Evolutionary conservation across 2,888 invertebrate genomes (phyloP).

Genomic region (Thera britannica): DNA sequence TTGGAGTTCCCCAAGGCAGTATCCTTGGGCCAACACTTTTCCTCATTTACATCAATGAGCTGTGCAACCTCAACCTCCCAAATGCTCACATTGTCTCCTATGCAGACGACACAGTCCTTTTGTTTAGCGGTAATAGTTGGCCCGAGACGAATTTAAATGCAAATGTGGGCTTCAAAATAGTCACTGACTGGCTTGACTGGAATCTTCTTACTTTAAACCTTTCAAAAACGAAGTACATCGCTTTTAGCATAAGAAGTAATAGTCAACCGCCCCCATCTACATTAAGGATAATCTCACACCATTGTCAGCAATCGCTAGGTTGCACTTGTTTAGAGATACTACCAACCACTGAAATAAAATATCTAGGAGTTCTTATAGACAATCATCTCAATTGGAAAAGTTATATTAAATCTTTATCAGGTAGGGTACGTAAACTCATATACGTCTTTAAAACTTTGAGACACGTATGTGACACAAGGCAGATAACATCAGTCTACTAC

Average conservation of each 20-base stretch:
- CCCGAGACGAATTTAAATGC: slow-evolving; percentile 10
- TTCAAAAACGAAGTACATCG: slow-evolving; percentile 22
- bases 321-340: slow-evolving; percentile 1
- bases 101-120: slow-evolving; percentile 27
- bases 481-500: background rate
- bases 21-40: slow-evolving; percentile 26
- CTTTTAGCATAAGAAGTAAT: slow-evolving; percentile 11
- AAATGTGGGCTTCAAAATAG: slow-evolving; percentile 10
- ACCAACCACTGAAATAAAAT: background rate
- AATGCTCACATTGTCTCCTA: slow-evolving; percentile 15
- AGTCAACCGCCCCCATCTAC: slow-evolving; percentile 14
- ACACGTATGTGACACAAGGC: background rate
- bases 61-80: slow-evolving; percentile 5
- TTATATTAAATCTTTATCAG: slow-evolving; percentile 2
- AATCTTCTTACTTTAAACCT: slow-evolving; percentile 23
- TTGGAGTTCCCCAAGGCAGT: slow-evolving; percentile 29
- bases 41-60: slow-evolving; percentile 3
- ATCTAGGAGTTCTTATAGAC: slow-evolving; percentile 3
- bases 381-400: background rate
- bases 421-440: slow-evolving; percentile 15
- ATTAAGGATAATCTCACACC: slow-evolving; percentile 15
- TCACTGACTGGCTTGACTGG: slow-evolving; percentile 12
- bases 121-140: slow-evolving; percentile 15
- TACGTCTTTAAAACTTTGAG: slow-evolving; percentile 18
- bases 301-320: background rate